phyloP scores from a whole-genome alignment of 2,113 vertebrate genomes.

The Lonchura striata region DNA sequence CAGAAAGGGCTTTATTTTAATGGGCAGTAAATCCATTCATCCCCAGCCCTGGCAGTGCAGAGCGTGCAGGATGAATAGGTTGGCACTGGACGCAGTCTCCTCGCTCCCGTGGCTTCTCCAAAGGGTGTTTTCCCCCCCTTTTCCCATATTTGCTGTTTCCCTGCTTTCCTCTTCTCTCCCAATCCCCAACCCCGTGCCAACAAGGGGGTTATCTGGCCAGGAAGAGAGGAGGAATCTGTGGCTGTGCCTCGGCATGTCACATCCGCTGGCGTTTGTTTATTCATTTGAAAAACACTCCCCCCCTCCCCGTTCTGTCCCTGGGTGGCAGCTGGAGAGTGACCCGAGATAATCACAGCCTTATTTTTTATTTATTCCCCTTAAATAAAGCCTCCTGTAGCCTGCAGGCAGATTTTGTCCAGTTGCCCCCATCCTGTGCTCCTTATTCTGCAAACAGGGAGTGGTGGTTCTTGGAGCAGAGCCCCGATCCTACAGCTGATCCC shows the following conservation, averaged over 20 bases:
- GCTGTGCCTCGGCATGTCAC: background rate
- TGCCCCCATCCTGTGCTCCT: background rate
- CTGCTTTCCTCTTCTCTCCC: background rate
- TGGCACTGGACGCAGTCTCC: background rate
- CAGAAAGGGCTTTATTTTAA: constrained; percentile 54
- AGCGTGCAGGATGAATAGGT: background rate
- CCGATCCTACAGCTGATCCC: fast-evolving
- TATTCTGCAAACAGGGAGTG: background rate
- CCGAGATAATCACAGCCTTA: background rate
- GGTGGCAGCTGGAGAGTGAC: constrained; percentile 50
- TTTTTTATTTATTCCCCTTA: constrained; percentile 46
- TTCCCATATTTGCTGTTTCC: background rate
- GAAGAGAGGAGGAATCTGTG: constrained; percentile 12
- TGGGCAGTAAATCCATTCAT: constrained; percentile 61
- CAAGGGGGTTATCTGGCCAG: constrained; percentile 1
- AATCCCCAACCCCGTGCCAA: background rate
- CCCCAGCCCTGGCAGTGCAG: background rate
- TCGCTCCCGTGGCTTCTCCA: background rate
- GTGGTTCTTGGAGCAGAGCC: background rate
- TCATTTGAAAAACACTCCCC: background rate
- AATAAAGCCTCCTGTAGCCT: constrained; percentile 32
- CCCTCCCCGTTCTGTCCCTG: background rate
- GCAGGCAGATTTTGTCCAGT: background rate
- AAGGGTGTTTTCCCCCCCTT: background rate
- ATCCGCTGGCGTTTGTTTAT: constrained; percentile 36